Evolutionary conservation across 2,797 vertebrate species (phyloP).

Genomic region (Morelia viridis): DNA sequence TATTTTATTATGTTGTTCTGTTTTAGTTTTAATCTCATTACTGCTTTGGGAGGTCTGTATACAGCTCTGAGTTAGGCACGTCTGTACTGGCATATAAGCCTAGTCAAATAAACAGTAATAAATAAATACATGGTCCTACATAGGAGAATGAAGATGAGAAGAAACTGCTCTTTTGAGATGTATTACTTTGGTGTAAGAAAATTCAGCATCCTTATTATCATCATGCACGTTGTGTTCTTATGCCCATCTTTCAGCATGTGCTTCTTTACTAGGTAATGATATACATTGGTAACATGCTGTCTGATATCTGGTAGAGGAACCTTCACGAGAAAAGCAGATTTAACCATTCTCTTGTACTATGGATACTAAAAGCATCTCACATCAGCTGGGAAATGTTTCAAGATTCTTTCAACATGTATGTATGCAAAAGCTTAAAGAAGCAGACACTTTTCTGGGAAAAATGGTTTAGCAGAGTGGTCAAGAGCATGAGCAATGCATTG

Average conservation of each 20-base stretch:
- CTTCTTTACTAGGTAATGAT: background rate
- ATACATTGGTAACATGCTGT: background rate
- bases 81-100: background rate
- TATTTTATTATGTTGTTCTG: background rate
- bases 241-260: background rate
- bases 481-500: background rate
- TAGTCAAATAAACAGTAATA: background rate
- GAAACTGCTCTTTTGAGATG: background rate
- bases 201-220: background rate
- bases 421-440: background rate
- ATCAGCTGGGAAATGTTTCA: background rate
- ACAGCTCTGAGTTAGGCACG: background rate
- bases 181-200: background rate
- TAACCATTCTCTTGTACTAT: background rate
- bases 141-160: background rate
- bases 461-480: background rate
- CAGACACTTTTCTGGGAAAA: background rate
- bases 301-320: background rate
- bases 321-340: background rate
- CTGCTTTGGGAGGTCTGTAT: background rate
- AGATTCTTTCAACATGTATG: background rate
- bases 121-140: background rate
- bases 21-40: background rate
- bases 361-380: background rate
- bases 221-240: background rate